Conservation (phyloP, 2,113 vertebrate genomes). For the Tiliqua scincoides region DNA sequence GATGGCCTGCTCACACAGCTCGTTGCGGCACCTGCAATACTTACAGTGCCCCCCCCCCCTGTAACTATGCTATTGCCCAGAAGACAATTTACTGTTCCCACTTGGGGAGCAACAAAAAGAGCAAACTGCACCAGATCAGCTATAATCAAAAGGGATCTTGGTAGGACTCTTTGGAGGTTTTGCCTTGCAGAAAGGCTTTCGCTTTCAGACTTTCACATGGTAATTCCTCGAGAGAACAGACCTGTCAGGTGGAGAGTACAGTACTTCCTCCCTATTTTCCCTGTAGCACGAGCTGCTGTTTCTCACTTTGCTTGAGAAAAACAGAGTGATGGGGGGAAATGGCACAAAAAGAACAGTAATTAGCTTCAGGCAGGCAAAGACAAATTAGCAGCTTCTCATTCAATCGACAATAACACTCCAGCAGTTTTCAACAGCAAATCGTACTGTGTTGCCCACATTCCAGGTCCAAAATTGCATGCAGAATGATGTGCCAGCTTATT, state of each 20-base stretch:
- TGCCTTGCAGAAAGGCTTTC: background rate
- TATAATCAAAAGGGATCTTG: slow-evolving; percentile 6
- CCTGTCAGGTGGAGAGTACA: background rate
- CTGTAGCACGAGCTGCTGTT: background rate
- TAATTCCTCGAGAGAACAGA: background rate
- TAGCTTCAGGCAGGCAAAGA: slow-evolving; percentile 20
- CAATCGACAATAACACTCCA: background rate
- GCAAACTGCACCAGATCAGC: background rate
- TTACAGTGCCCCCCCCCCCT: too few species aligned
- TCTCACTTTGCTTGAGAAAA: slow-evolving; percentile 21
- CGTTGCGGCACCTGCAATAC: too few species aligned
- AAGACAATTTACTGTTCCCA: background rate
- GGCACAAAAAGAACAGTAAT: fast-evolving
- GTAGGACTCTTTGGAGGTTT: background rate
- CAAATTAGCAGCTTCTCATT: slow-evolving; percentile 30
- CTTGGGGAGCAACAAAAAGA: slow-evolving; percentile 11
- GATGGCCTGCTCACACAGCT: too few species aligned
- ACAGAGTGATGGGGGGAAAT: slow-evolving; percentile 1
- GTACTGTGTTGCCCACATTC: slow-evolving; percentile 22
- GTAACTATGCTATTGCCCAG: too few species aligned
- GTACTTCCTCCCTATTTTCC: background rate
- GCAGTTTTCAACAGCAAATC: slow-evolving; percentile 24
- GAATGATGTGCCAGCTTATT: background rate
- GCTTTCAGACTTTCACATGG: background rate
- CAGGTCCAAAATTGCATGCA: background rate